phyloP scores from a whole-genome alignment of 2,113 vertebrate genomes.

The Mormyrus iriodes region DNA sequence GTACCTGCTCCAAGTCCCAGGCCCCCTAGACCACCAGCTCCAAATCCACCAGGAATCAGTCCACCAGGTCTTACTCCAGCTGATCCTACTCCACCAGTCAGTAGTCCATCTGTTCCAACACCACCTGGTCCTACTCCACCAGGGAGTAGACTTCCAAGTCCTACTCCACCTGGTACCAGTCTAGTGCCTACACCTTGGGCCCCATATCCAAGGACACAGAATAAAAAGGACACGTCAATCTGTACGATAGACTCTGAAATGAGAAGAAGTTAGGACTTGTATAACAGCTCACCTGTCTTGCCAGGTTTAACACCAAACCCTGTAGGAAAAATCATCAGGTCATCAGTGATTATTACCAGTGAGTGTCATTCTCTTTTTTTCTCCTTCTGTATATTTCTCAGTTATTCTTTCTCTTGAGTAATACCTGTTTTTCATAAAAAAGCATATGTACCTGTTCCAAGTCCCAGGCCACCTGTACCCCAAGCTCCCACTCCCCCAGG shows the following conservation, averaged over 20 bases:
- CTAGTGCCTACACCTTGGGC: background rate
- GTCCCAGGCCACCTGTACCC: constrained; percentile 7
- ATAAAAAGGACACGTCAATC: background rate
- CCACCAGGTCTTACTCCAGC: constrained; percentile 41
- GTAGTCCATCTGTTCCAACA: background rate
- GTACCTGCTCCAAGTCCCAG: background rate
- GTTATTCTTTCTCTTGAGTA: background rate
- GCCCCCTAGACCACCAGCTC: constrained; percentile 35
- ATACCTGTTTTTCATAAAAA: background rate
- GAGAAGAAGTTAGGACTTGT: background rate
- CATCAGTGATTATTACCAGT: background rate
- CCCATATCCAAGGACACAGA: background rate
- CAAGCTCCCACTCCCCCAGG: constrained; percentile 17
- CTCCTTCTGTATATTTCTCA: background rate
- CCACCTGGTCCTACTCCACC: background rate
- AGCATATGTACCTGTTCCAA: background rate
- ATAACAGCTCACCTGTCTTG: background rate
- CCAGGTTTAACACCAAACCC: background rate
- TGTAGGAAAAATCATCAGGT: background rate
- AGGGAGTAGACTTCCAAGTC: background rate
- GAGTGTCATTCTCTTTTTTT: background rate
- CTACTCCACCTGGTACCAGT: background rate
- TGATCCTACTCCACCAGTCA: background rate
- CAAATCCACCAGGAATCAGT: constrained; percentile 36
- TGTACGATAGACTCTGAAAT: background rate